Evolutionary conservation across 30 jellyfish, hydroid and myxozoan species (phyloP).

Genomic region (Sanderia malayensis): DNA sequence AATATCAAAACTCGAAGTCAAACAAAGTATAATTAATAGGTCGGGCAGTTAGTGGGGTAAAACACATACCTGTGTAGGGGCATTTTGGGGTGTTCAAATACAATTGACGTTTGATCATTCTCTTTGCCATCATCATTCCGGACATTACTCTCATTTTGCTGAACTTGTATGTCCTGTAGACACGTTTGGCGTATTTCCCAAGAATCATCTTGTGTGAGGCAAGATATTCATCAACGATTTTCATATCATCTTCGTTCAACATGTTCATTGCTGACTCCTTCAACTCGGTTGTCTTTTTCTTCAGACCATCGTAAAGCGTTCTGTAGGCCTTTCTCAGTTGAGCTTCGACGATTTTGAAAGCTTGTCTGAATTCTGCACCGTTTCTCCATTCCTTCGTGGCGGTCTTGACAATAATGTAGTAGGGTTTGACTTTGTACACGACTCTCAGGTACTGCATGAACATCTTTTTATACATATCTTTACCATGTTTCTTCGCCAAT

Average conservation of each 20-base stretch:
- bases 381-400: constrained; percentile 45
- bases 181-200: constrained; percentile 56
- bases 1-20: too few species aligned
- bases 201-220: constrained; percentile 35
- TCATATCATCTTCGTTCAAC: constrained; percentile 43
- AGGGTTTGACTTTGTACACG: constrained; percentile 46
- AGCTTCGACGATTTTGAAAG: constrained; percentile 60
- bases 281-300: constrained; percentile 25
- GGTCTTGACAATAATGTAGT: constrained; percentile 53
- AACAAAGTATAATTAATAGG: too few species aligned
- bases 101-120: constrained; percentile 18
- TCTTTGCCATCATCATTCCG: constrained; percentile 35
- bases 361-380: constrained; percentile 70
- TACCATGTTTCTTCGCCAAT: constrained; percentile 22
- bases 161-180: constrained; percentile 27
- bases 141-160: constrained; percentile 39
- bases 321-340: constrained; percentile 62
- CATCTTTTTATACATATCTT: background rate
- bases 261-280: constrained; percentile 8
- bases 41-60: too few species aligned
- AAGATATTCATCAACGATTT: constrained; percentile 38
- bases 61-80: constrained; percentile 59
- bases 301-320: constrained; percentile 7
- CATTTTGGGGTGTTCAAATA: constrained; percentile 13
- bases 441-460: constrained; percentile 19